Evolutionary conservation across 2,797 vertebrate genomes (phyloP).

Genomic region (Ptychadena robeensis): DNA sequence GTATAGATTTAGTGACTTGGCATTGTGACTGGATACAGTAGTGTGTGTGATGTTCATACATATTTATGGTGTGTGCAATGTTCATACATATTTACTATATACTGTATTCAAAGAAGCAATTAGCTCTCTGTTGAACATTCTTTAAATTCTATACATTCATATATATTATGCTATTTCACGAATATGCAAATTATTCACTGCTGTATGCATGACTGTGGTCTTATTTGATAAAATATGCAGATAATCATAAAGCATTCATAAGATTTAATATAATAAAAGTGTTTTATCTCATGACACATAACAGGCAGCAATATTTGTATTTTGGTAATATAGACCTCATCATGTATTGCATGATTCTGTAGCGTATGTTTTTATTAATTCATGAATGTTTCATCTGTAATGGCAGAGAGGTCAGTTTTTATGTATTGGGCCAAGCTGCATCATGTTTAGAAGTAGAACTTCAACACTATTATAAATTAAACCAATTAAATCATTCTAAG

Average conservation of each 20-base stretch:
- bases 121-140: neutral
- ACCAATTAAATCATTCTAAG: too few relatives aligned
- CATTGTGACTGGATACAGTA: too few relatives aligned
- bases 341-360: conserved; percentile 40
- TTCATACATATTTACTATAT: neutral
- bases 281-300: conserved; percentile 45
- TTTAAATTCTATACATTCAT: neutral
- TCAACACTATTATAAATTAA: neutral
- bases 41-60: too few relatives aligned
- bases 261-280: conserved; percentile 54
- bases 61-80: too few relatives aligned
- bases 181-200: neutral
- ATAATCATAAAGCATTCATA: conserved; percentile 50
- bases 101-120: neutral
- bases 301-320: conserved; percentile 36
- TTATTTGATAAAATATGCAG: conserved; percentile 39
- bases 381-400: neutral
- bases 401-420: neutral
- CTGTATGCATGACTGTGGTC: neutral
- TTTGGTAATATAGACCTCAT: conserved; percentile 46
- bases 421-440: neutral
- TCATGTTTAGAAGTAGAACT: neutral
- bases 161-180: neutral
- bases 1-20: too few relatives aligned
- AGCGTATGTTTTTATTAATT: neutral